Evolutionary conservation across 1,140 invertebrate genomes (phyloP).

Genomic region (Cherax destructor): DNA sequence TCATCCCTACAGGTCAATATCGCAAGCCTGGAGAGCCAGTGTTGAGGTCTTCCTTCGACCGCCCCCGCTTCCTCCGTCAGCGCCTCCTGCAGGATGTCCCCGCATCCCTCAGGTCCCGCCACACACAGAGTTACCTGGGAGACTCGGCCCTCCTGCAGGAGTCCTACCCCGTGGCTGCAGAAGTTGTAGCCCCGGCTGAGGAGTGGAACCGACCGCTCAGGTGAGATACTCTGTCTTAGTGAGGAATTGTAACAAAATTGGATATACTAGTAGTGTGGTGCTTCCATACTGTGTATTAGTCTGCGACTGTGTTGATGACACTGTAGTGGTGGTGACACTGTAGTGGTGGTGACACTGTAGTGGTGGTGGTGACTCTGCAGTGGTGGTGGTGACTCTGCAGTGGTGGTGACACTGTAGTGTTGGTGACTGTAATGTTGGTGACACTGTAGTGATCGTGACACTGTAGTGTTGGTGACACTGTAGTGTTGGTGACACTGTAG

Average conservation of each 20-base stretch:
- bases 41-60: slow-evolving; percentile 30
- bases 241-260: not conserved
- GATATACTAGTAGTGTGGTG: too few relatives aligned
- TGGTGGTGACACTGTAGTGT: too few relatives aligned
- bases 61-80: slow-evolving; percentile 1
- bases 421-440: too few relatives aligned
- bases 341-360: too few relatives aligned
- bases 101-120: not conserved
- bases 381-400: too few relatives aligned
- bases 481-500: too few relatives aligned
- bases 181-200: not conserved
- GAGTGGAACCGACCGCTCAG: slow-evolving; percentile 58
- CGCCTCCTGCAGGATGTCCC: not conserved
- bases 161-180: not conserved
- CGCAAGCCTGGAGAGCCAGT: slow-evolving; percentile 51
- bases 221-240: not conserved
- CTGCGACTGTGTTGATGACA: not conserved
- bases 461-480: too few relatives aligned
- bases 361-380: too few relatives aligned
- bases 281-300: not conserved
- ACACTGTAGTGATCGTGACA: too few relatives aligned
- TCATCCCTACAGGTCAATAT: slow-evolving; percentile 19
- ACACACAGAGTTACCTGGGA: not conserved
- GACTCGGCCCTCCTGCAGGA: not conserved
- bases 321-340: too few relatives aligned